phyloP scores from a whole-genome alignment of 2,797 vertebrate species.

The Pangasius larnaudii region DNA sequence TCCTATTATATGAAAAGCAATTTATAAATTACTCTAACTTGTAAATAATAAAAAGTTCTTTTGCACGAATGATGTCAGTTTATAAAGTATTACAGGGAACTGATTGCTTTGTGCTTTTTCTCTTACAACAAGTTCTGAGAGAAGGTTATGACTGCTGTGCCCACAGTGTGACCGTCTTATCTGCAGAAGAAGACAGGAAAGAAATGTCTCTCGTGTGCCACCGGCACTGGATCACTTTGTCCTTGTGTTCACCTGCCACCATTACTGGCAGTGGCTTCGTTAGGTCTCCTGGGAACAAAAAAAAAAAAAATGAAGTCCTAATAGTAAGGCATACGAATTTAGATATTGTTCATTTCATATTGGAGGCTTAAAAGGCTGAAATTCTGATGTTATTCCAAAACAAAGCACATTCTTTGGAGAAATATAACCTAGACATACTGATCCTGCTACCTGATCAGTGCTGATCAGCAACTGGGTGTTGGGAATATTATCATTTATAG shows the following conservation, averaged over 20 bases:
- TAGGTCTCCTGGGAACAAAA: constrained; percentile 83
- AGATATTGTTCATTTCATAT: background rate
- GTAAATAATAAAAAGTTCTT: background rate
- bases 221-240: constrained; percentile 97
- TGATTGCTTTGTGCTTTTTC: constrained; percentile 18
- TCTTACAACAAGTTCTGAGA: background rate
- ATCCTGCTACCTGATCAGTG: background rate
- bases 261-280: constrained; percentile 94
- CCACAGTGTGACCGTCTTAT: constrained; percentile 95
- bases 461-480: background rate
- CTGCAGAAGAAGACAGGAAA: constrained; percentile 96
- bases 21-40: background rate
- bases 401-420: background rate
- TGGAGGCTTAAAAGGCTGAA: background rate
- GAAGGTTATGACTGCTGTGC: constrained; percentile 75
- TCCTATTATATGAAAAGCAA: constrained; percentile 8
- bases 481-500: background rate
- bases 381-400: background rate
- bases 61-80: background rate
- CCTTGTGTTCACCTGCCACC: constrained; percentile 90
- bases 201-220: constrained; percentile 93
- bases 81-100: background rate
- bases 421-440: background rate
- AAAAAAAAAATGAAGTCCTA: constrained; percentile 18
- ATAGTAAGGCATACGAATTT: background rate